Conservation (phyloP, 2,888 invertebrate species). For the Latheticus oryzae region DNA sequence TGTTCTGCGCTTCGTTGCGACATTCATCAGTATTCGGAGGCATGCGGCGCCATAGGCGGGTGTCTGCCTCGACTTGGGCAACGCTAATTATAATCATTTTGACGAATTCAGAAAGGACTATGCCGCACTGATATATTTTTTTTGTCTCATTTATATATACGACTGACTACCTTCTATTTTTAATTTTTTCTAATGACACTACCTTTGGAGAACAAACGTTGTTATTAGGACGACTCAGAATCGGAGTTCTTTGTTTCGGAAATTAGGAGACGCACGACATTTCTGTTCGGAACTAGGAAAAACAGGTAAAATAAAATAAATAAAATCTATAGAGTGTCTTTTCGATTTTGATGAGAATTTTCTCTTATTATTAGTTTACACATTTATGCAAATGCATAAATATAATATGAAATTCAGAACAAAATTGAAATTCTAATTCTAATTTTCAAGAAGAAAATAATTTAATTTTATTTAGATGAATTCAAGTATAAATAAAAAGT, state of each 20-base stretch:
- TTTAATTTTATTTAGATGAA: too few species aligned
- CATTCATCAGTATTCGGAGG: slow-evolving; percentile 45
- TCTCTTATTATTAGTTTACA: too few species aligned
- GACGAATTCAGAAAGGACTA: slow-evolving; percentile 48
- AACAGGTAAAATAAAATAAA: too few species aligned
- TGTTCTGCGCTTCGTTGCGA: too few species aligned
- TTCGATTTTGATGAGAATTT: too few species aligned
- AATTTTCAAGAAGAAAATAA: too few species aligned
- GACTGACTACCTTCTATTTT: slow-evolving; percentile 35
- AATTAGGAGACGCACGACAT: slow-evolving; percentile 49
- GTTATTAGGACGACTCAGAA: slow-evolving; percentile 50
- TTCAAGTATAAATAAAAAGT: too few species aligned
- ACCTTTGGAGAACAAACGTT: slow-evolving; percentile 48
- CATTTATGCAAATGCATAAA: too few species aligned
- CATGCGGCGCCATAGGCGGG: slow-evolving; percentile 63
- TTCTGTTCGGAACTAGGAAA: too few species aligned
- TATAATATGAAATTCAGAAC: too few species aligned
- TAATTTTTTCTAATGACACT: slow-evolving; percentile 55
- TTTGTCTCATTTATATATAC: slow-evolving; percentile 28
- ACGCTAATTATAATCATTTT: slow-evolving; percentile 63
- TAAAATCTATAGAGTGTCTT: too few species aligned
- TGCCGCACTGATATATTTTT: slow-evolving; percentile 55
- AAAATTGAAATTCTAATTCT: too few species aligned
- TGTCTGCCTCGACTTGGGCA: slow-evolving; percentile 59
- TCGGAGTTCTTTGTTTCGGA: slow-evolving; percentile 45